Conservation (phyloP, 2,888 invertebrate species). For the Drosophila emarginata region DNA sequence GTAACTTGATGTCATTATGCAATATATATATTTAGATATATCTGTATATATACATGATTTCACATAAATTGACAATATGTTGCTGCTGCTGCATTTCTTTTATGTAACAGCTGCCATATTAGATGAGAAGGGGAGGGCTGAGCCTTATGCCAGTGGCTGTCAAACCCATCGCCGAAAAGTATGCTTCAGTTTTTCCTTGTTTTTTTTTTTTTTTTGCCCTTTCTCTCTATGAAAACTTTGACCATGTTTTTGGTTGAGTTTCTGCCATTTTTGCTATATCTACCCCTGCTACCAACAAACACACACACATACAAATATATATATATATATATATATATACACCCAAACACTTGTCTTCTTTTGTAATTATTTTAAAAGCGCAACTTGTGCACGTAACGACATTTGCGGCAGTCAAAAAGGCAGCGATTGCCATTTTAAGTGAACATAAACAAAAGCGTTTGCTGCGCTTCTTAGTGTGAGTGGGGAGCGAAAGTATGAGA, state of each 20-base stretch:
- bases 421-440: constrained; percentile 68
- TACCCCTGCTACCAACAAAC: background rate
- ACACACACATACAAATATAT: constrained; percentile 14
- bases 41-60: constrained; percentile 18
- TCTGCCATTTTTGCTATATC: background rate
- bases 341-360: constrained; percentile 28
- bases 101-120: constrained; percentile 47
- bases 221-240: constrained; percentile 39
- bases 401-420: constrained; percentile 63
- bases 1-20: constrained; percentile 68
- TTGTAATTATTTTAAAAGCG: constrained; percentile 76
- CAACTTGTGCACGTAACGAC: constrained; percentile 77
- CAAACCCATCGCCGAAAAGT: constrained; percentile 68
- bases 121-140: background rate
- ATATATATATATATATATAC: constrained; percentile 11
- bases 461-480: constrained; percentile 17
- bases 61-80: constrained; percentile 8
- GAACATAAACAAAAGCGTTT: constrained; percentile 66
- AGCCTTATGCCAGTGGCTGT: constrained; percentile 49
- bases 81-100: constrained; percentile 31
- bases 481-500: constrained; percentile 10
- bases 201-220: constrained; percentile 12
- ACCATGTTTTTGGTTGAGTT: constrained; percentile 29
- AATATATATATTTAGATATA: constrained; percentile 25
- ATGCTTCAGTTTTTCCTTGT: constrained; percentile 54